phyloP scores from a whole-genome alignment of 2,113 vertebrate genomes.

The Nothocercus julius region DNA sequence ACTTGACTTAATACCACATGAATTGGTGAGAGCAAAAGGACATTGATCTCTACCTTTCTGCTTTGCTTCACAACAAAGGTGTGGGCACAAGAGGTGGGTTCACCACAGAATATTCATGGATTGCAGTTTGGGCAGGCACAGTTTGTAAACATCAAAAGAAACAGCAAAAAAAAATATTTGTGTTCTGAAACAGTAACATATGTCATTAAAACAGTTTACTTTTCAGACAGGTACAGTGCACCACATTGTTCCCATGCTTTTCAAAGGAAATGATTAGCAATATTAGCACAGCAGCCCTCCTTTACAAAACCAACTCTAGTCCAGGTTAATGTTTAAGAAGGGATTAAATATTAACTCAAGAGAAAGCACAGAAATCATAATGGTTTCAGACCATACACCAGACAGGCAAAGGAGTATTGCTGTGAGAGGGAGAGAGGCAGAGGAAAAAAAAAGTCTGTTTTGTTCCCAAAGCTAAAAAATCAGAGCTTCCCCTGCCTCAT shows the following conservation, averaged over 20 bases:
- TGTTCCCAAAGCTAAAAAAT: background rate
- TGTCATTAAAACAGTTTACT: constrained; percentile 25
- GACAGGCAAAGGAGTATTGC: background rate
- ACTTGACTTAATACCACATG: constrained; percentile 3
- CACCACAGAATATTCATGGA: background rate
- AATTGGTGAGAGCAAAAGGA: constrained; percentile 14
- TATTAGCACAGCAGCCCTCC: constrained; percentile 43
- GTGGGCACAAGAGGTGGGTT: background rate
- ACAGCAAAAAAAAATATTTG: background rate
- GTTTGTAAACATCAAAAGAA: constrained; percentile 35
- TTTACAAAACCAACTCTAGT: constrained; percentile 35
- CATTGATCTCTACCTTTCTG: background rate
- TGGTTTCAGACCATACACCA: constrained; percentile 22
- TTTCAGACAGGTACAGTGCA: constrained; percentile 15
- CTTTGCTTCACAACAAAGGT: constrained; percentile 2
- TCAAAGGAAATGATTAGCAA: constrained; percentile 41
- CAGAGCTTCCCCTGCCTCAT: background rate
- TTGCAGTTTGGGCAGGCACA: background rate
- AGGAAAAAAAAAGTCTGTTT: background rate
- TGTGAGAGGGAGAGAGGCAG: background rate
- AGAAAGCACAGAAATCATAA: constrained; percentile 24
- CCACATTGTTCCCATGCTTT: constrained; percentile 33
- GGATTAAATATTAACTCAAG: constrained; percentile 71
- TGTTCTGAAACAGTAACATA: background rate
- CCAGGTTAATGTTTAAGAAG: constrained; percentile 67